Base-by-base conservation (phyloP, 2,888 invertebrate genomes). In the Ametastegia equiseti region DNA sequence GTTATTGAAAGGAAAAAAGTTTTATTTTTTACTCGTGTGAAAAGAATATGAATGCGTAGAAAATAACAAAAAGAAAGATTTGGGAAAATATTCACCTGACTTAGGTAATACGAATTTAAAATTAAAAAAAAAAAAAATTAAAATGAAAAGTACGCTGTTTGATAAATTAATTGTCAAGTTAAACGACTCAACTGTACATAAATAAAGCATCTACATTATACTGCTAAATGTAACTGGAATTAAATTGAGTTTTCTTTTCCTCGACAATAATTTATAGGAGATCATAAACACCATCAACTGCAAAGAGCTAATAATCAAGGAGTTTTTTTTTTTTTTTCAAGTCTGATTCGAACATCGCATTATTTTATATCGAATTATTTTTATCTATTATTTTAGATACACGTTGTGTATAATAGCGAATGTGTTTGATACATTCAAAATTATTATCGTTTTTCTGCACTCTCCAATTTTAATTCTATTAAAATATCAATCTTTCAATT, bases 121-220 rank as follows among this genome's bases (percentile, higher is more conserved):
- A n/a, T n/a, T n/a, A n/a, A n/a, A n/a, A n/a, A n/a, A n/a, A n/a
- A n/a, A n/a, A n/a, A n/a, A n/a, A n/a, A n/a, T n/a, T n/a, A n/a
- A n/a, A n/a, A n/a, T n/a, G n/a, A 67, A 67, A 39, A 30, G 54
- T 75, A 75, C 75, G 19, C 33, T 75, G 75, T 75, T n/a, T 33
- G 36, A 47, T 45, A 47, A 71, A 23, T 39, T 11, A 42, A 42
- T 23, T 27, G 27, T 71, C 23, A 60, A 60, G 92, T 84, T 95
- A 94, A 87, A 45, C 45, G 42, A 83, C 86, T 84, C 83, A n/a
- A 84, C 83, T 86, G 82, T 84, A 84, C 83, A 82, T 85, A 86
- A 75, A 75, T 75, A 75, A 75, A 75, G 50, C 63, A 79, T 65
- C 65, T 47, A 80, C 65, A 67, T 69, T 67, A 69, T 80, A 80